Base-by-base conservation (phyloP, 2,113 vertebrate species). In the Caranx ignobilis region DNA sequence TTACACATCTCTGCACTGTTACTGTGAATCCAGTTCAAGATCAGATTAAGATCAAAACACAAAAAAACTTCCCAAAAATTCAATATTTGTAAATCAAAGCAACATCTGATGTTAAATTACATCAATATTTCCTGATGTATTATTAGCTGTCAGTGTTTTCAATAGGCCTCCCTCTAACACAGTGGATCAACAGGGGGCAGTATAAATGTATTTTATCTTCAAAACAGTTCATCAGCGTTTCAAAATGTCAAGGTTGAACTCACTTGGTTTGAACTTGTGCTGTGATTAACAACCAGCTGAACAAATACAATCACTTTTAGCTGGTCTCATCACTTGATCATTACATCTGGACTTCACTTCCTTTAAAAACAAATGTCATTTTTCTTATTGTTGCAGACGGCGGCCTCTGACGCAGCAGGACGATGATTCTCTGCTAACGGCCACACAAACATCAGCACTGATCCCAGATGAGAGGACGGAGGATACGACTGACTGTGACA, bases 231-330 rank as follows among this genome's bases (percentile, higher is more conserved):
- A 69, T 19, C 13, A 66, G 57, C 43, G 66, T 74, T 77, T 81
- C 52, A 84, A 78, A 84, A 75, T 81, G 77, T 84, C 74, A 81
- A 67, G 39, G 47, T 41, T 61, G 52, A 66, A 15, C 37, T 54
- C 12, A 6, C 37, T 69, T 21, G 4, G 75, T 47, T 11, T 63
- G 21, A 64, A 50, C 21, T 47, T 41, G 43, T 10, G 57, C 6
- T 43, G 41, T 19, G 19, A 71, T 72, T 56, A 19, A 39, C 1
- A 19, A 15, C 52, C 61, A 75, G 41, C 52, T 45, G 52, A 55
- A 47, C 62, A 47, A 56, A 60, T 13, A 11, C 26, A 26, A 26
- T 26, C 26, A 26, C 26, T 26, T 26, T 26, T 1, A 26, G 26
- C 26, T 26, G 26, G 26, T 26, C 26, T 26, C 26, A 26, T 26